Evolutionary conservation across 2,113 vertebrate genomes (phyloP).

Genomic region (Antigone vipio): DNA sequence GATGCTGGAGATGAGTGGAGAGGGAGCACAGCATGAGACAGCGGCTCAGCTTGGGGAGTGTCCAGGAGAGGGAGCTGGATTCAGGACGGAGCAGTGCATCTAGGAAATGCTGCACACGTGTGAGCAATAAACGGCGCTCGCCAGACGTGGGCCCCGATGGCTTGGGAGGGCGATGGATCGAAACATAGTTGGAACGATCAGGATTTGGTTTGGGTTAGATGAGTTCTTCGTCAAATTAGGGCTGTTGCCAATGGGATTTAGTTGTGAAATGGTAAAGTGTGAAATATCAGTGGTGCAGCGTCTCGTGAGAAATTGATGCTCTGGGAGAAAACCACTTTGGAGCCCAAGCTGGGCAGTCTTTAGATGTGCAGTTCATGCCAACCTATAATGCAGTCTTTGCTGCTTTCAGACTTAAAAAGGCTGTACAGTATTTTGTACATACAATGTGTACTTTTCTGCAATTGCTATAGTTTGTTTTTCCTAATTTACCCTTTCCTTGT

Average conservation of each 20-base stretch:
- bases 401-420: neutral
- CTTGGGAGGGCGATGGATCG: neutral
- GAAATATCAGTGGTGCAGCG: neutral
- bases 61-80: constrained; percentile 49
- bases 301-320: neutral
- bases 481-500: constrained; percentile 58
- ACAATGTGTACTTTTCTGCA: neutral
- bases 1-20: neutral
- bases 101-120: neutral
- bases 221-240: neutral
- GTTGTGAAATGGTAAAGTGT: fast-evolving
- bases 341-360: neutral
- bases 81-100: neutral
- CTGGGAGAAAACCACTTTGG: neutral
- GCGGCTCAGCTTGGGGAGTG: neutral
- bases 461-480: constrained; percentile 8
- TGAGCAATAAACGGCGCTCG: fast-evolving
- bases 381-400: neutral
- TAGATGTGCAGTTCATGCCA: neutral
- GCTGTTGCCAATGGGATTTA: neutral
- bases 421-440: neutral
- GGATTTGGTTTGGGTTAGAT: neutral
- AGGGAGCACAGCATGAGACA: fast-evolving
- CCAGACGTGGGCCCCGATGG: fast-evolving
- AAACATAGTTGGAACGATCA: fast-evolving